phyloP scores from a whole-genome alignment of 2,797 vertebrate genomes.

The Sebastes nivosus region DNA sequence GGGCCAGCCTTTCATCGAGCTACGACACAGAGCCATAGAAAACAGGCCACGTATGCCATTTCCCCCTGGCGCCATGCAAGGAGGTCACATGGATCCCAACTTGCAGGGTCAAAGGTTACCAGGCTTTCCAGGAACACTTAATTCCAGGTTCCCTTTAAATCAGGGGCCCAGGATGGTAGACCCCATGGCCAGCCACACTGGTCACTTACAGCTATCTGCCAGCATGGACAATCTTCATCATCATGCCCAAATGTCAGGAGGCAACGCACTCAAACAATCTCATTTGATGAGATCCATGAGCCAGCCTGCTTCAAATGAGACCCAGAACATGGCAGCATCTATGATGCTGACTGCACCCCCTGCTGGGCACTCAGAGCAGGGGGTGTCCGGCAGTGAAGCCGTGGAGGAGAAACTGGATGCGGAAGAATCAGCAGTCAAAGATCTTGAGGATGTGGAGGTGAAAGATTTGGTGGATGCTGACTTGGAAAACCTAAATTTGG shows the following conservation, averaged over 20 bases:
- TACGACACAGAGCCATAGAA: conserved; percentile 92
- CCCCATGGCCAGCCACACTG: conserved; percentile 74
- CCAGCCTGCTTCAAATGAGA: conserved; percentile 85
- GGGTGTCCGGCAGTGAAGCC: conserved; percentile 71
- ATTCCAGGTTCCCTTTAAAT: conserved; percentile 80
- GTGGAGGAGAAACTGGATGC: conserved; percentile 93
- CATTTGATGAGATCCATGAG: conserved; percentile 87
- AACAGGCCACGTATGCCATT: conserved; percentile 89
- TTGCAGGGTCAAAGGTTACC: conserved; percentile 82
- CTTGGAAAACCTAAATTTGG: conserved; percentile 96
- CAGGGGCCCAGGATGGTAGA: conserved; percentile 86
- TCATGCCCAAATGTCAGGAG: conserved; percentile 81
- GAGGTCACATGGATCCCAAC: conserved; percentile 80
- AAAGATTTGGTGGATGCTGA: conserved; percentile 98
- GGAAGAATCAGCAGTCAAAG: conserved; percentile 95
- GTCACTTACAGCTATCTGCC: conserved; percentile 82
- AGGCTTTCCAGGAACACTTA: conserved; percentile 82
- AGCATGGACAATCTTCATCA: conserved; percentile 89
- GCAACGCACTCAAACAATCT: conserved; percentile 78
- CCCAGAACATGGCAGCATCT: conserved; percentile 81
- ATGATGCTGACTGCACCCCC: conserved; percentile 75
- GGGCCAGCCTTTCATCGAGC: conserved; percentile 96
- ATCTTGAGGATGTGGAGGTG: conserved; percentile 96
- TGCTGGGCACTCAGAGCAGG: conserved; percentile 75
- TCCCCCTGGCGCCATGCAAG: conserved; percentile 74